phyloP scores from a whole-genome alignment of 1,140 invertebrate species.

The Drosophila parabipectinata region DNA sequence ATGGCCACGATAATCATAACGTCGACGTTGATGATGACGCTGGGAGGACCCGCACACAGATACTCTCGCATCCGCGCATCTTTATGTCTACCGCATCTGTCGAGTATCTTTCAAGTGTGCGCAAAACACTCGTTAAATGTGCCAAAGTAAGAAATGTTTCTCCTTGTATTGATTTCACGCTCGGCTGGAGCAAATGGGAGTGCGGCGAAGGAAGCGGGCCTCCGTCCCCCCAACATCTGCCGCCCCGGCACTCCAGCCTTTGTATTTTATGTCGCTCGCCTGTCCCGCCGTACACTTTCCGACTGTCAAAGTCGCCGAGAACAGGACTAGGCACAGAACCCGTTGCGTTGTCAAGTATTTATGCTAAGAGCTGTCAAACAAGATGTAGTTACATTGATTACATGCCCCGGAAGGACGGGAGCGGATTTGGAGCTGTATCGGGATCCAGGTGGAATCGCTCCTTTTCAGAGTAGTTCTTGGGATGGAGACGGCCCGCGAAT shows the following conservation, averaged over 20 bases:
- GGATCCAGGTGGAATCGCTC: constrained; percentile 21
- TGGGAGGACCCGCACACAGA: constrained; percentile 24
- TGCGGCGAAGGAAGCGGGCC: not conserved
- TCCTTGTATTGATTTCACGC: constrained; percentile 70
- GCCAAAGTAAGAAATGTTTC: constrained; percentile 76
- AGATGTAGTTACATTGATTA: constrained; percentile 80
- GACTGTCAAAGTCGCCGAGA: constrained; percentile 52
- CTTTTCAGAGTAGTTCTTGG: constrained; percentile 58
- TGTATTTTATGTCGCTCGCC: constrained; percentile 68
- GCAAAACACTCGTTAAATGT: constrained; percentile 80
- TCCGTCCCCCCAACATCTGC: too few species aligned
- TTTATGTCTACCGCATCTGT: constrained; percentile 31
- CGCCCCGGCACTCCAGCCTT: constrained; percentile 9
- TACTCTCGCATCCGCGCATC: constrained; percentile 62
- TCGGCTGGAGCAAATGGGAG: not conserved
- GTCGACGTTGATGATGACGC: constrained; percentile 33
- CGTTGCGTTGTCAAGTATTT: constrained; percentile 71
- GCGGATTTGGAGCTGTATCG: constrained; percentile 4
- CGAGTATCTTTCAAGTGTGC: constrained; percentile 56
- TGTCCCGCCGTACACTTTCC: constrained; percentile 63
- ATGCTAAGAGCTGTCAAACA: constrained; percentile 83
- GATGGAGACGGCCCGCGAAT: not conserved
- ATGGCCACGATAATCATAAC: constrained; percentile 63
- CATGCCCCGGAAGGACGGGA: constrained; percentile 42
- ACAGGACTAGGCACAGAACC: constrained; percentile 23